Conservation (phyloP, 2,113 vertebrate species). For the Channa argus region DNA sequence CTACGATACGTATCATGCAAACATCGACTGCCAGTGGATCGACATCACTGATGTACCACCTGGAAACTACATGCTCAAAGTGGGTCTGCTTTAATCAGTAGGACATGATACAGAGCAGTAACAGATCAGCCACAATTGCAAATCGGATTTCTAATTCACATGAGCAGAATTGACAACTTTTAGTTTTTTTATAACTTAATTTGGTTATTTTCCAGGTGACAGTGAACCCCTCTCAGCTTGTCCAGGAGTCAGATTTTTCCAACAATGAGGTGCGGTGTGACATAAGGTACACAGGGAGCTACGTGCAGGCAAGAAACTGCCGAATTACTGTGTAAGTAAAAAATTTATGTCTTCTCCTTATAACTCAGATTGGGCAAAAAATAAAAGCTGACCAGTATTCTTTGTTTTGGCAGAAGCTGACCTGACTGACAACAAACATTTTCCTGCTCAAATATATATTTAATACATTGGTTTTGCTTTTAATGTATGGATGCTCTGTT, state of each 20-base stretch:
- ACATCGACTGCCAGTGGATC: constrained; percentile 89
- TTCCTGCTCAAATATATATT: background rate
- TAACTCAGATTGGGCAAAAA: background rate
- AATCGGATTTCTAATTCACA: background rate
- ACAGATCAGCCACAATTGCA: background rate
- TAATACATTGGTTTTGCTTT: background rate
- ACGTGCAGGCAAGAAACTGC: constrained; percentile 84
- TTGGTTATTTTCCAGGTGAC: constrained; percentile 74
- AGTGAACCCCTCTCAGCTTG: constrained; percentile 84
- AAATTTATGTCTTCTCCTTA: background rate
- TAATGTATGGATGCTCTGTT: constrained; percentile 3
- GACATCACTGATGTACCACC: constrained; percentile 86
- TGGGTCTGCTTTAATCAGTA: constrained; percentile 5
- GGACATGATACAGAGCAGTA: background rate
- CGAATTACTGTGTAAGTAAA: constrained; percentile 78
- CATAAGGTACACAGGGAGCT: constrained; percentile 81
- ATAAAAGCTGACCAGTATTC: background rate
- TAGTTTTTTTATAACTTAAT: too few species aligned
- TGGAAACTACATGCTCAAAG: constrained; percentile 86
- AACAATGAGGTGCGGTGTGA: constrained; percentile 85
- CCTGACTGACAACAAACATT: constrained; percentile 21
- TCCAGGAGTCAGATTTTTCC: constrained; percentile 84
- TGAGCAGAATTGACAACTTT: too few species aligned
- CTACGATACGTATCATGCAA: constrained; percentile 86
- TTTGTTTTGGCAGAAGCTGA: constrained; percentile 73